Evolutionary conservation across 2,888 invertebrate genomes (phyloP).

Genomic region (Pyrrhia umbra): DNA sequence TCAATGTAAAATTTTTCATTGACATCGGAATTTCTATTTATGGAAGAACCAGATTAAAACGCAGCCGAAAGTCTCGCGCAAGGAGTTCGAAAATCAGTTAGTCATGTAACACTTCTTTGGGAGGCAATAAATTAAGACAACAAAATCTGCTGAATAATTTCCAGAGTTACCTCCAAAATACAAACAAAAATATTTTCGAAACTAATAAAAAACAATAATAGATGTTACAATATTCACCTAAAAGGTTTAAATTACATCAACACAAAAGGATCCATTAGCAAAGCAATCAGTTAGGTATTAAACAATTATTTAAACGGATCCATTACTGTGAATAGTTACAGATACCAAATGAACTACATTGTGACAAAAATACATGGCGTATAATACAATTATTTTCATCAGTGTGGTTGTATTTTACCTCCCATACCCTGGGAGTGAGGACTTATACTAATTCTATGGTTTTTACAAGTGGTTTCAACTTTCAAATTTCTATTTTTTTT

Average conservation of each 20-base stretch:
- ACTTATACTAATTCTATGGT: neutral
- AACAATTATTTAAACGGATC: conserved; percentile 13
- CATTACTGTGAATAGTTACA: conserved; percentile 21
- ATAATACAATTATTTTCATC: neutral
- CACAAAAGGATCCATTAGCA: conserved; percentile 51
- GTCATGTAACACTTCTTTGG: too few relatives aligned
- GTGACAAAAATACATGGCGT: neutral
- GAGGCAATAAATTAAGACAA: too few relatives aligned
- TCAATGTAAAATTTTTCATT: too few relatives aligned
- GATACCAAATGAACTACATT: conserved; percentile 2
- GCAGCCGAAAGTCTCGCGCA: too few relatives aligned
- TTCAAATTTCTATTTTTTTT: neutral
- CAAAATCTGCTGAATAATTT: too few relatives aligned
- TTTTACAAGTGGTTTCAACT: neutral
- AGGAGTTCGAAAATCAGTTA: too few relatives aligned
- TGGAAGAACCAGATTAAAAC: too few relatives aligned
- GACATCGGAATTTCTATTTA: too few relatives aligned
- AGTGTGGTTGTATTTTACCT: neutral
- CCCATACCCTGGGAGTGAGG: neutral
- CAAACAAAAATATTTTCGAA: too few relatives aligned
- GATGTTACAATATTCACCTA: too few relatives aligned
- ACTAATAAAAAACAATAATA: too few relatives aligned
- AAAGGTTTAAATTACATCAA: conserved; percentile 16
- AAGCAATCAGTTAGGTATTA: conserved; percentile 1
- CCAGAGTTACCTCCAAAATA: too few relatives aligned